Evolutionary conservation across 2,888 invertebrate species (phyloP).

Genomic region (Drosophila prostipennis): DNA sequence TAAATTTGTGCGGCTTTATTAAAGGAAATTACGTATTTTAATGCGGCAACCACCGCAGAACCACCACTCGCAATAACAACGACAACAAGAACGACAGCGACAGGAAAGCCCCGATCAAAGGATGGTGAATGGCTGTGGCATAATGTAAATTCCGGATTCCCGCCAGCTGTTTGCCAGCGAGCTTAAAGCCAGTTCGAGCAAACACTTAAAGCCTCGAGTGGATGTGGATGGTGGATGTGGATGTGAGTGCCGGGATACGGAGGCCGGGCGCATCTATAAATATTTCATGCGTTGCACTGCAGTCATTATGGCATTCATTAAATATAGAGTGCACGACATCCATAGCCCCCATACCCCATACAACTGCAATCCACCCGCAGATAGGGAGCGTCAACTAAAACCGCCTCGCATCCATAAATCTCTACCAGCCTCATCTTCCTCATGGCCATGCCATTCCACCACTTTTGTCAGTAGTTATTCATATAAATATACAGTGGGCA

Average conservation of each 20-base stretch:
- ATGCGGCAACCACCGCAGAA: constrained; percentile 56
- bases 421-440: constrained; percentile 33
- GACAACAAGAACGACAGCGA: background rate
- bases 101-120: constrained; percentile 20
- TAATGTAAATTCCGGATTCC: constrained; percentile 42
- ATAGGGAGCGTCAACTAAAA: constrained; percentile 65
- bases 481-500: constrained; percentile 55
- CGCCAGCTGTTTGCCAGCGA: constrained; percentile 34
- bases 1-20: constrained; percentile 80
- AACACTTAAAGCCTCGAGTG: constrained; percentile 43
- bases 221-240: constrained; percentile 14
- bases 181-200: constrained; percentile 33
- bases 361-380: constrained; percentile 5
- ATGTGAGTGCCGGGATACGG: constrained; percentile 4
- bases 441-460: constrained; percentile 36
- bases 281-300: constrained; percentile 79
- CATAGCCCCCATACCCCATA: constrained; percentile 5
- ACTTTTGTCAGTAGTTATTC: constrained; percentile 74
- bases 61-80: constrained; percentile 40
- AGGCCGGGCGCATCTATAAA: constrained; percentile 62
- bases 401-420: constrained; percentile 72
- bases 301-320: constrained; percentile 81
- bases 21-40: constrained; percentile 77
- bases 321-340: constrained; percentile 68
- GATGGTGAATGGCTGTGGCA: constrained; percentile 15